These are phyloP conservation scores for Oenanthe oenanthe DNA, from an alignment of 2,113 vertebrate species.

Conservation along the genomic window DNA sequence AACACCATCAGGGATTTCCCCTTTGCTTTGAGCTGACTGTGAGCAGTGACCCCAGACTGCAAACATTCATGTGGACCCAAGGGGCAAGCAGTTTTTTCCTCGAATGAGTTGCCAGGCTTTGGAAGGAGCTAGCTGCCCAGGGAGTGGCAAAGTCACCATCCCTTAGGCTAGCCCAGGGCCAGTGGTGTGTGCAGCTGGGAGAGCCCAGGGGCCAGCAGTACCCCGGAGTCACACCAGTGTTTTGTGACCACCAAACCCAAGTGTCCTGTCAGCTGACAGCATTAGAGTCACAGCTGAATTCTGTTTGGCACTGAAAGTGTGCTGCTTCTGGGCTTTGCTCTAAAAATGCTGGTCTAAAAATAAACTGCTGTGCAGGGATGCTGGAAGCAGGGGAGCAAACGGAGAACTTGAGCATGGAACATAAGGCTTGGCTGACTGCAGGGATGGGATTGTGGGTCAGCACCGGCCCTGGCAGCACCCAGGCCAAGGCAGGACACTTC, in stretches of 20 bases:
- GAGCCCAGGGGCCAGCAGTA: not conserved
- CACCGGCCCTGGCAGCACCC: not conserved
- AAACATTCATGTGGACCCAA: rapidly evolving
- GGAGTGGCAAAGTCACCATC: not conserved
- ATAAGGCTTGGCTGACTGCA: not conserved
- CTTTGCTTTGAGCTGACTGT: not conserved
- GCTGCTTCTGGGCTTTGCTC: constrained; percentile 33
- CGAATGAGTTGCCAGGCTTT: not conserved
- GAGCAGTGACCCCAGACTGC: not conserved
- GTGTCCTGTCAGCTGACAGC: not conserved
- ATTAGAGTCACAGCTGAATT: not conserved
- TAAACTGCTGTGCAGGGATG: not conserved
- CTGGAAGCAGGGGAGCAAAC: not conserved
- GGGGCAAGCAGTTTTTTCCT: not conserved
- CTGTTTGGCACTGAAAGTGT: not conserved
- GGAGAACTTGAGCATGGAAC: not conserved
- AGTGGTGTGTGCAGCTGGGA: not conserved
- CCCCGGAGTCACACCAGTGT: rapidly evolving
- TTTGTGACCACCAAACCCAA: not conserved
- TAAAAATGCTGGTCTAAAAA: constrained; percentile 41
- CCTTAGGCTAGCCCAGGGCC: not conserved
- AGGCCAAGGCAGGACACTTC: not conserved
- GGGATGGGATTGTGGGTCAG: not conserved
- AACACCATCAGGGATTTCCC: not conserved
- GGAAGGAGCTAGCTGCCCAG: not conserved